Evolutionary conservation across 2,113 vertebrate species (phyloP).

Genomic region (Prolemur simus): DNA sequence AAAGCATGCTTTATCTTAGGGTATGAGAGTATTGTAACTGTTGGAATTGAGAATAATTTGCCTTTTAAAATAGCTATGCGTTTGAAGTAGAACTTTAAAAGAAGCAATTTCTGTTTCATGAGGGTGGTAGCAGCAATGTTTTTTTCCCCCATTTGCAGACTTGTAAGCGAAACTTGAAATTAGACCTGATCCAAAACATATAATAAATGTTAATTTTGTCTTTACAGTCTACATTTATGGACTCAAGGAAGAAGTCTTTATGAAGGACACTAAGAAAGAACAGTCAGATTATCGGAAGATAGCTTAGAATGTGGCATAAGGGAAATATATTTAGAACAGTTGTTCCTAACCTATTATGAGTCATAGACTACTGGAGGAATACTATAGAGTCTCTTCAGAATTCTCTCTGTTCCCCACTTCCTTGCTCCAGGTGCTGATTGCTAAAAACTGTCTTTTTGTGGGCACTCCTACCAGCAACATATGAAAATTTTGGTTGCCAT

Average conservation of each 20-base stretch:
- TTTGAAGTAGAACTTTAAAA: conserved; percentile 52
- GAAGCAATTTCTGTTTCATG: conserved; percentile 16
- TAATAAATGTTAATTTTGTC: not conserved
- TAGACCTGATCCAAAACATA: conserved; percentile 14
- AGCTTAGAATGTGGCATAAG: not conserved
- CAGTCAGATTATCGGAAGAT: not conserved
- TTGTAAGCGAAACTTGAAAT: not conserved
- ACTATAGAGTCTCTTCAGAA: not conserved
- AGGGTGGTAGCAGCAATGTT: not conserved
- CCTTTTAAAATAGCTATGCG: not conserved
- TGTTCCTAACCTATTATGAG: not conserved
- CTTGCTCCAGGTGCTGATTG: not conserved
- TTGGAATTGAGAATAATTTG: conserved; percentile 23
- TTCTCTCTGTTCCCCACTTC: not conserved
- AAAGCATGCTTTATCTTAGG: not conserved
- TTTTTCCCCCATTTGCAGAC: not conserved
- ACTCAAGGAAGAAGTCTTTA: not conserved
- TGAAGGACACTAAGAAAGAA: not conserved
- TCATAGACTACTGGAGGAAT: not conserved
- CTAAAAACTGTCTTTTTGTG: not conserved
- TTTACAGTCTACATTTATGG: not conserved
- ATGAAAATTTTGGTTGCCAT: not conserved
- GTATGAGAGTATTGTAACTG: not conserved
- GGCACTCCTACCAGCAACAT: not conserved
- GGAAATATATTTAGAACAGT: not conserved